Base-by-base conservation (phyloP, 2,888 invertebrate species). In the Dioctria rufipes region DNA sequence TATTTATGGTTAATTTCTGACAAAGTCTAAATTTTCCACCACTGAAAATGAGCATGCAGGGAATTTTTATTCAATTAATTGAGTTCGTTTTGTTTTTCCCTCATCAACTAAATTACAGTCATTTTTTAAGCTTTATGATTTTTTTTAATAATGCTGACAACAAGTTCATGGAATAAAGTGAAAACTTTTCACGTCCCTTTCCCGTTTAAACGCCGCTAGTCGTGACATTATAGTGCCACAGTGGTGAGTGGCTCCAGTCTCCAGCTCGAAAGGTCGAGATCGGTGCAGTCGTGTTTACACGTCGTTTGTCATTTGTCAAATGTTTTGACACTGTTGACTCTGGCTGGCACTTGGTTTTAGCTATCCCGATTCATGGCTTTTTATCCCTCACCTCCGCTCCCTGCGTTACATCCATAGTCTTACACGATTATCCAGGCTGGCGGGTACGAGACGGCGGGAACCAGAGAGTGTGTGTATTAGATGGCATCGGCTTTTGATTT, bases 251-350 rank as follows among this genome's bases (percentile, higher is more conserved):
- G 25, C 25, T 25, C 25, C 25, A 25, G 25, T 11, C 11, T 54
- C 54, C n/a, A 54, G 54, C 54, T 54, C 54, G 39, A 75, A 60
- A 60, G 73, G 73, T 60, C 43, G 73, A 60, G 58, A 43, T 75
- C 43, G 40, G 5, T 75, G 73, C 69, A 69, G 69, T 58, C 43
- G 73, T 75, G 73, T 75, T 75, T 75, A 60, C 58, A 75, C 73
- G 60, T 75, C 60, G 73, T 75, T 75, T 75, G 60, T 75, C 73
- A 75, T 75, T 75, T 75, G 73, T 75, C 73, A 75, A 75, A 75
- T 75, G 73, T 75, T 75, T 75, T 75, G 73, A 75, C 73, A 75
- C 73, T 75, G 58, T 60, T 60, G 54, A 75, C 60, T 60, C 73
- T 42, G 43, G 25, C 73, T 42, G 43, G 25, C 73, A 43, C 60